phyloP scores from a whole-genome alignment of 92 coral and sea anemone species.

The Paragorgia papillata region DNA sequence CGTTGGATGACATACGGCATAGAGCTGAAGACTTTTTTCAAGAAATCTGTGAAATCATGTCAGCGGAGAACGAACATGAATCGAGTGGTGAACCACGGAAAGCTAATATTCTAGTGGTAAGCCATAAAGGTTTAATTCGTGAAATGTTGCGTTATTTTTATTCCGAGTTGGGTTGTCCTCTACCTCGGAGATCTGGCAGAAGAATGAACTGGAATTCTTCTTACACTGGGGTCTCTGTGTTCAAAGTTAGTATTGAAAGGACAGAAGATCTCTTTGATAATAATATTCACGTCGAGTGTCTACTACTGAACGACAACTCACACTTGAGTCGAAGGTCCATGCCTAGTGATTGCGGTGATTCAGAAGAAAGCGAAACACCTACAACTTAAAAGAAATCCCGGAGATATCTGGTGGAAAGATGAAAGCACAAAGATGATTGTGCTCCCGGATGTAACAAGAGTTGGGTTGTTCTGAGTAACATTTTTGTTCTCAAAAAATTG shows the following conservation, averaged over 20 bases:
- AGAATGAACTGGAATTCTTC: conserved; percentile 36
- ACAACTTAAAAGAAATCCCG: too few species aligned
- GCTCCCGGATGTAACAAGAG: too few species aligned
- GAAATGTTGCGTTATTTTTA: conserved; percentile 44
- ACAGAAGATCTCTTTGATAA: conserved; percentile 28
- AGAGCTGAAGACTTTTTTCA: conserved; percentile 42
- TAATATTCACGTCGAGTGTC: conserved; percentile 32
- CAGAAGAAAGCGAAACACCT: too few species aligned
- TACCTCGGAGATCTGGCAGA: conserved; percentile 40
- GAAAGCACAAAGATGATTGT: too few species aligned
- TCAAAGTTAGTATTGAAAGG: conserved; percentile 12
- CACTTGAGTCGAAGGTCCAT: conserved; percentile 19
- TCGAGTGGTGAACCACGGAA: background rate
- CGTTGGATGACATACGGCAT: conserved; percentile 39
- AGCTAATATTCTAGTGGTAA: conserved; percentile 29
- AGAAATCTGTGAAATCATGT: conserved; percentile 30
- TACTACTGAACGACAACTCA: conserved; percentile 30
- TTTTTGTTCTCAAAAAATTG: too few species aligned
- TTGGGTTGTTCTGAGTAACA: too few species aligned
- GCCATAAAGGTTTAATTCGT: conserved; percentile 36
- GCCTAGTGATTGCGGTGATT: background rate
- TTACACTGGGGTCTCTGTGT: conserved; percentile 33
- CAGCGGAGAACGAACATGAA: conserved; percentile 9
- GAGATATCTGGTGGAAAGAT: too few species aligned
- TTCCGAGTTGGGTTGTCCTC: conserved; percentile 30